A percentile compares a stretch with the other conserved stretches of the same genome.
These are phyloP conservation scores for Cephus cinctus DNA, from an alignment of 1,140 invertebrate genomes.

Conservation along the genomic window DNA sequence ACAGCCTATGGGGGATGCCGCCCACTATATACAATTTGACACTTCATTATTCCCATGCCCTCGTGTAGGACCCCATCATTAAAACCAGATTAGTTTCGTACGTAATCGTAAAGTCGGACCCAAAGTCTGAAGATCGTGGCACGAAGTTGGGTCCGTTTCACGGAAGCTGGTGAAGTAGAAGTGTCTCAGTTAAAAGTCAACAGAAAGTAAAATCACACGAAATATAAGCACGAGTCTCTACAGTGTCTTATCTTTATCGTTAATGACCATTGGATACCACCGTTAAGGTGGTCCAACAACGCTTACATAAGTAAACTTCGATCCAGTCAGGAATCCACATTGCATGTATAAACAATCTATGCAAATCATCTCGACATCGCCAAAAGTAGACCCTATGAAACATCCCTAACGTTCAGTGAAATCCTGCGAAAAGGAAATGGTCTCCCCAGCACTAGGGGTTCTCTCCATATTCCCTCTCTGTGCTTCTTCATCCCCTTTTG, in stretches of 20 bases:
- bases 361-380: not conserved
- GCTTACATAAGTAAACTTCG: too few species aligned
- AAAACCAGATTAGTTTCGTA: constrained; percentile 9
- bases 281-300: too few species aligned
- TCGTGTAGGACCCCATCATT: constrained; percentile 6
- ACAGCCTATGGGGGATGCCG: not conserved
- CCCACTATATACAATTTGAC: constrained; percentile 22
- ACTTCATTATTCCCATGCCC: constrained; percentile 37
- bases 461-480: constrained; percentile 16
- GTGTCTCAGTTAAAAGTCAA: too few species aligned
- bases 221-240: too few species aligned
- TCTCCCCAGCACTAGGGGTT: constrained; percentile 15
- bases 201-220: too few species aligned
- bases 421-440: constrained; percentile 44
- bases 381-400: too few species aligned
- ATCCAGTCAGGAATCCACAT: too few species aligned
- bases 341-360: too few species aligned
- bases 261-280: too few species aligned
- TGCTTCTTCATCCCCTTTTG: constrained; percentile 6
- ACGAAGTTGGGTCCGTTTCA: not conserved
- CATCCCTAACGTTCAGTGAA: constrained; percentile 39
- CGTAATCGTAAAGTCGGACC: not conserved
- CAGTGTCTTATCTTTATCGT: too few species aligned
- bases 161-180: not conserved
- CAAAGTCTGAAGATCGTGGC: too few species aligned